These are phyloP conservation scores for Prionailurus bengalensis DNA, from an alignment of 2,113 vertebrate genomes.

Conservation along the genomic window DNA sequence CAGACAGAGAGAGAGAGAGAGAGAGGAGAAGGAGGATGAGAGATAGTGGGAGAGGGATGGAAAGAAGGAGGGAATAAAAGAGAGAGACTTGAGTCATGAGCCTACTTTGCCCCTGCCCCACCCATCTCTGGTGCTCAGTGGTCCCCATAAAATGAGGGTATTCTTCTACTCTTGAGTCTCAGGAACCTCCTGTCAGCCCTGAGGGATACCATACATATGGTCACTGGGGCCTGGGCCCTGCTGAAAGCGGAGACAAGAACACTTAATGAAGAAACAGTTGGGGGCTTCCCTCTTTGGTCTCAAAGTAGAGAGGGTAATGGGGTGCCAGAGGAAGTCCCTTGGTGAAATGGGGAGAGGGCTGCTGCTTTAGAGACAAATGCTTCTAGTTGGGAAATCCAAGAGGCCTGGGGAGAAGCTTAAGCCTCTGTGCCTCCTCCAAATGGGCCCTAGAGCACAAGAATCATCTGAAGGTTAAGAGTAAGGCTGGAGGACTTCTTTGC, in stretches of 20 bases:
- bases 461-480: neutral
- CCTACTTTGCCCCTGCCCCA: neutral
- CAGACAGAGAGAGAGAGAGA: neutral
- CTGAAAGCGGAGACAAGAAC: neutral
- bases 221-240: neutral
- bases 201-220: fast-evolving
- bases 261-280: neutral
- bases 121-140: neutral
- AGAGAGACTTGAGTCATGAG: neutral
- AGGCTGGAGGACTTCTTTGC: neutral
- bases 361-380: neutral
- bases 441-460: neutral
- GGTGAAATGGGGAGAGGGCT: neutral
- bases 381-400: neutral
- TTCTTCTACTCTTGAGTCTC: neutral
- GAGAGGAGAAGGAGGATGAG: neutral
- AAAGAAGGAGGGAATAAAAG: neutral
- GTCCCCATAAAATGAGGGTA: neutral
- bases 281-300: neutral
- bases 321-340: neutral
- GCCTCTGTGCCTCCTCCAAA: neutral
- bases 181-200: neutral
- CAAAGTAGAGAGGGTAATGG: neutral
- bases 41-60: too few species aligned
- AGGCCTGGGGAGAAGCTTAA: neutral